Base-by-base conservation (phyloP, 1,140 invertebrate genomes). In the Phocides pigmalion region DNA sequence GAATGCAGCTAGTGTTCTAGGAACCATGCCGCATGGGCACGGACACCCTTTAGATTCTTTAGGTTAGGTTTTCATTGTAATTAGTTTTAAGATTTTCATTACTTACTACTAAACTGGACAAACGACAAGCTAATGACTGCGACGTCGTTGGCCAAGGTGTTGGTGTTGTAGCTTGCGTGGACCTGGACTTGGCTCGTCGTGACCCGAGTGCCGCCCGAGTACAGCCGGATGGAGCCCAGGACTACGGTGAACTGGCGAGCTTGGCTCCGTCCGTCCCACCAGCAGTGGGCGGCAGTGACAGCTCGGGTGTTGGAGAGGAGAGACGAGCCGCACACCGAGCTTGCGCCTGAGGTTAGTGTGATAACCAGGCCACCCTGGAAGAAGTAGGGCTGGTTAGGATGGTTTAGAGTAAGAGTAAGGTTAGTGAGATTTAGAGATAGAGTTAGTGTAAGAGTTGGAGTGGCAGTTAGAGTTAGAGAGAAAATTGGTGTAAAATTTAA, bases 141-240 rank as follows among this genome's bases (percentile, higher is more conserved):
- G 17, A 74, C 53, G 25, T 74, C 72, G 22, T 74, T 71, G 14
- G 63, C 51, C 3, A 74, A 25, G n/a, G 37, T 66, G 6, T 51
- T 22, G 1, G 25, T 16, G 46, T 65, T 72, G 51, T 63, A 75
- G 25, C 15, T 42, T 0, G 20, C 54, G 51, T 75, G 72, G 11
- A 62, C 17, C 3, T 22, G 16, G 0, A 75, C 62, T 11, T 49
- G 46, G 8, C 14, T 62, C 5, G 73, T 72, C 0, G 14, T 12
- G 1, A 65, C 11, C 14, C 70, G 53, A 1, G 46, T 65, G 15
- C 70, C 66, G 6, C 70, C 70, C 16, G 32, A 46, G 59, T 62
- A 72, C 0, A 72, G 25, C 5, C 39, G 44, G 0, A 51, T 9
- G 4, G 62, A 68, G 0, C 66, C 70, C 11, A 72, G 54, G 4